Conservation (phyloP, 2,797 vertebrate species). For the Anolis apletophallus region DNA sequence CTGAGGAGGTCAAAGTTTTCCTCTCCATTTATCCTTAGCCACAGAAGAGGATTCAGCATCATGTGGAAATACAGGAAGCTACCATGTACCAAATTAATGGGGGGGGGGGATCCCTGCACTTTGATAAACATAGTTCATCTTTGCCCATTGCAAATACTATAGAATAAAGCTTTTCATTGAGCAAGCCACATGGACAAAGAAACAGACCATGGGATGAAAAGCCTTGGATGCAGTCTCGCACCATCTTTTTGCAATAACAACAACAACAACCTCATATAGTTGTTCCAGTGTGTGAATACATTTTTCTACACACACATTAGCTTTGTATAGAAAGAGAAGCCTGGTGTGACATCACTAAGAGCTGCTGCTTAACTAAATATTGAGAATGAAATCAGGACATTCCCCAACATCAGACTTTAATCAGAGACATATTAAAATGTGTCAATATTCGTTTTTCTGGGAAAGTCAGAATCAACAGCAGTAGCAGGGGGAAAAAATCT, state of each 20-base stretch:
- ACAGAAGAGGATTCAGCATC: background rate
- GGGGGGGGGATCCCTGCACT: no score
- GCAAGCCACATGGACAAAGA: background rate
- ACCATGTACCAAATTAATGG: background rate
- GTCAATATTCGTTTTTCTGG: conserved; percentile 50
- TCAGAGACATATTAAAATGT: conserved; percentile 43
- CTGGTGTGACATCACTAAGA: background rate
- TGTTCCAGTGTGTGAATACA: background rate
- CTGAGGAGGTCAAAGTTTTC: background rate
- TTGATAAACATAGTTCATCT: background rate
- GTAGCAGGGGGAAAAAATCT: conserved; percentile 47
- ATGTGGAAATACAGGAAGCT: background rate
- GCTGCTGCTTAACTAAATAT: background rate
- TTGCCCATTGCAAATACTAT: background rate
- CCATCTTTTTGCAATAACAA: background rate
- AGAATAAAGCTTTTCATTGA: background rate
- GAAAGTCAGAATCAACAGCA: conserved; percentile 46
- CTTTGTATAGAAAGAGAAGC: background rate
- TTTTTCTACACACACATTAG: background rate
- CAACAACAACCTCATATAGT: background rate
- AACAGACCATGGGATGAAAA: background rate
- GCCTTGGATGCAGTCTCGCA: background rate
- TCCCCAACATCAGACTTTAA: conserved; percentile 19
- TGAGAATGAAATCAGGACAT: background rate
- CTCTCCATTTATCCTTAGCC: background rate